These are phyloP conservation scores for Lasaia peninsularis DNA, from an alignment of 1,140 invertebrate genomes.

Conservation along the genomic window DNA sequence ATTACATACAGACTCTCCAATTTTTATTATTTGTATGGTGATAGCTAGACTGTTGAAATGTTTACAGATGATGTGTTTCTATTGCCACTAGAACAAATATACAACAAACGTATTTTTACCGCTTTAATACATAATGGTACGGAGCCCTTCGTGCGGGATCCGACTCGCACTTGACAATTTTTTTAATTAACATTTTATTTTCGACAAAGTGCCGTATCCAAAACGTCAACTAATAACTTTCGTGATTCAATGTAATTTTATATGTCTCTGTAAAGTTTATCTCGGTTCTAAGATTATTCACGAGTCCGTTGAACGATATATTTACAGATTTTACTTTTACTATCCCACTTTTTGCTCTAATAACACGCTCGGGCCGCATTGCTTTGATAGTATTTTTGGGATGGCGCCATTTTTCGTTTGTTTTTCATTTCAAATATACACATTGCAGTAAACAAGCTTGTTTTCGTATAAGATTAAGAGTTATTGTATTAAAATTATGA, in stretches of 20 bases:
- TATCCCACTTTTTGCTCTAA: slow-evolving; percentile 44
- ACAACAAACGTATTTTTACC: too few species aligned
- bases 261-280: slow-evolving; percentile 61
- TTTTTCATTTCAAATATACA: slow-evolving; percentile 8
- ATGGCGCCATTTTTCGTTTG: slow-evolving; percentile 15
- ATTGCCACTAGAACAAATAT: too few species aligned
- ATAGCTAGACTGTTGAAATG: too few species aligned
- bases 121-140: too few species aligned
- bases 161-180: too few species aligned
- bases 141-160: too few species aligned
- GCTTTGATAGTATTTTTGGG: slow-evolving; percentile 40
- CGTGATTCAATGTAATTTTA: slow-evolving; percentile 36
- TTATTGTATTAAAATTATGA: neutral
- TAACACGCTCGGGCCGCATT: slow-evolving; percentile 38
- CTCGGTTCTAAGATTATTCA: slow-evolving; percentile 58
- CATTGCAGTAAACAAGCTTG: slow-evolving; percentile 5
- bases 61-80: too few species aligned
- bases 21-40: too few species aligned
- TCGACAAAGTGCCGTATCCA: slow-evolving; percentile 39
- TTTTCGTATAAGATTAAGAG: neutral
- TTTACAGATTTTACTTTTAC: slow-evolving; percentile 57
- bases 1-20: too few species aligned
- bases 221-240: slow-evolving; percentile 26
- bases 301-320: slow-evolving; percentile 66
- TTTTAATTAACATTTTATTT: neutral